These are phyloP conservation scores for Anthonomus grandis DNA, from an alignment of 1,140 invertebrate species.

Conservation along the genomic window DNA sequence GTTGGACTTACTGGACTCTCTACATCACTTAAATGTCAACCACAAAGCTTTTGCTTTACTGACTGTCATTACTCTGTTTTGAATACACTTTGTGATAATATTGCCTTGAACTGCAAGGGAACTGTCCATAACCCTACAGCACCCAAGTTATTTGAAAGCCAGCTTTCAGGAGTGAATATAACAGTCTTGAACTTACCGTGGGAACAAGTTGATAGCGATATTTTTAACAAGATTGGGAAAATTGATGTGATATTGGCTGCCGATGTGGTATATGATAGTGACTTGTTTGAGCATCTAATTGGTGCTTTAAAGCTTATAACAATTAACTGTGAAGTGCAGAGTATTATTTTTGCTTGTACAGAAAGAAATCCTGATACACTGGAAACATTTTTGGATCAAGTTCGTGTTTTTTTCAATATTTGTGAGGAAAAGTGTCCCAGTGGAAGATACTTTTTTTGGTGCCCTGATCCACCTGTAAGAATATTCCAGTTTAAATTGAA, in stretches of 20 bases:
- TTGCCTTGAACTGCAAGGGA: constrained; percentile 49
- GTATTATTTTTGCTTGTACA: constrained; percentile 52
- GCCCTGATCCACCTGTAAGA: constrained; percentile 10
- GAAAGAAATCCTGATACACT: constrained; percentile 53
- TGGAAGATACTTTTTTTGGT: background rate
- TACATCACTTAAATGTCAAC: constrained; percentile 48
- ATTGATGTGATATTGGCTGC: constrained; percentile 54
- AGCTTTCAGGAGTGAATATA: constrained; percentile 36
- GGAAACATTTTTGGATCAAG: constrained; percentile 46
- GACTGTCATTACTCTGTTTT: constrained; percentile 56
- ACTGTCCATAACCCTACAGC: too few relatives aligned
- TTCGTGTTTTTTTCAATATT: constrained; percentile 42
- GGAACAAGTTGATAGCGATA: constrained; percentile 49
- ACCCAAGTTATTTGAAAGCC: too few relatives aligned
- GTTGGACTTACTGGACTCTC: constrained; percentile 55
- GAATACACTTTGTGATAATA: constrained; percentile 49
- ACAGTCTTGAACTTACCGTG: constrained; percentile 51
- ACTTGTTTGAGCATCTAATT: constrained; percentile 48
- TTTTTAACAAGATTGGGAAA: constrained; percentile 27
- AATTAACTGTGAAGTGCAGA: constrained; percentile 34
- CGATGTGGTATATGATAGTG: constrained; percentile 55
- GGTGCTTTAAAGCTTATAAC: constrained; percentile 46
- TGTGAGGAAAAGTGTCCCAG: background rate
- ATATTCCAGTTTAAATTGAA: constrained; percentile 5
- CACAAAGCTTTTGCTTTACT: constrained; percentile 53